phyloP scores from a whole-genome alignment of 2,113 vertebrate species.

The Tympanuchus pallidicinctus region DNA sequence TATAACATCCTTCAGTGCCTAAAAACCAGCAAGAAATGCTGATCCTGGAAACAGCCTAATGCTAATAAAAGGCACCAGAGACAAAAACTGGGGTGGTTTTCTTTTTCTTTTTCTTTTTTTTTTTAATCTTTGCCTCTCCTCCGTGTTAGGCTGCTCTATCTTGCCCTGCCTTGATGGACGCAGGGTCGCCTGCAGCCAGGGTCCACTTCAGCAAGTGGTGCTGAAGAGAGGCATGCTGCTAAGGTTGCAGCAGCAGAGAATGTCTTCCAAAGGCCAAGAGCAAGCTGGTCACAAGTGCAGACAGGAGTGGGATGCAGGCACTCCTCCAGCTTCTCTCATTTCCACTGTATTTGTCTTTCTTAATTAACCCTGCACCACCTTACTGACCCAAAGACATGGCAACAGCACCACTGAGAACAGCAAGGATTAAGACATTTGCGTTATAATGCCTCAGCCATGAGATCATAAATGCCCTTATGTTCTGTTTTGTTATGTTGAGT shows the following conservation, averaged over 20 bases:
- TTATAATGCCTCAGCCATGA: slow-evolving; percentile 55
- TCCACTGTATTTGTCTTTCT: slow-evolving; percentile 49
- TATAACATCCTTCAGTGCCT: neutral
- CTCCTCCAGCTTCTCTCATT: neutral
- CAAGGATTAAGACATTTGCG: slow-evolving; percentile 19
- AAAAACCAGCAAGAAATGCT: neutral
- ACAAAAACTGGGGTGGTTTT: neutral
- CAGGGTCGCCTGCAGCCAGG: neutral
- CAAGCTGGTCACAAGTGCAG: neutral
- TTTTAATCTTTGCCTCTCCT: neutral
- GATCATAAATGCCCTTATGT: slow-evolving; percentile 57
- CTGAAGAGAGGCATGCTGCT: neutral
- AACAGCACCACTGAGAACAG: slow-evolving; percentile 30
- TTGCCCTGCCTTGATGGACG: neutral
- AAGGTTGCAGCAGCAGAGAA: neutral
- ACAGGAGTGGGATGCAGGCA: neutral
- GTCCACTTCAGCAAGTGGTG: accelerated
- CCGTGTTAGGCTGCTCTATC: too few species aligned
- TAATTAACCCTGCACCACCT: slow-evolving; percentile 40
- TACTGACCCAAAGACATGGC: slow-evolving; percentile 48
- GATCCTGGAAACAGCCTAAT: neutral
- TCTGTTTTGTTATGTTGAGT: slow-evolving; percentile 35
- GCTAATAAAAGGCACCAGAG: neutral
- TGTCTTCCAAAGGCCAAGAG: neutral
- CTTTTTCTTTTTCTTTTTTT: neutral